Evolutionary conservation across 2,888 invertebrate species (phyloP), one percentile per base, ranked within the genome.

Genomic region (Ceratothoa steindachneri): DNA sequence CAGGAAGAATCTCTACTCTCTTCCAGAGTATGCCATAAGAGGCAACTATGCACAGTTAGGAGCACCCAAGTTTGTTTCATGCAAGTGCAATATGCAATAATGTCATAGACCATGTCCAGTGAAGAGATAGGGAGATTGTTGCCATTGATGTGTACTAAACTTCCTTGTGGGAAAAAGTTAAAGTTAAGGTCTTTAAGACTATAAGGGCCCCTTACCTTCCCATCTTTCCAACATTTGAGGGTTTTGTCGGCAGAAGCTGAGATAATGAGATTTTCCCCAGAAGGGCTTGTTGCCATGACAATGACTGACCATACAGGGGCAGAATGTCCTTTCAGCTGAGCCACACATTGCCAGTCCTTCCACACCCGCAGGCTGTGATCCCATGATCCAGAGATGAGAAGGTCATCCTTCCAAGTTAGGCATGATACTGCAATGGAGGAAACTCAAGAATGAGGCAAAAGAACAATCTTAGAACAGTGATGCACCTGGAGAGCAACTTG

Each of bases 231-330:
- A 29, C 95, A 84, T 81, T 90, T 90, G 71, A 98, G 91, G 9
- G 89, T 89, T 85, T 93, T 94, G 85, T 99, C 98, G 19, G 97
- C 98, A 0, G 94, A 93, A 0, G 92, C 97, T 15, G 97, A 96
- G 0, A 93, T 88, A 81, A 91, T 71, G 12, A 66, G 30, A 64
- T 24, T 29, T 69, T 55, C 53, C 85, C 83, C 88, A 90, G 75
- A 68, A 53, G 72, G 68, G 1, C 84, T 84, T 5, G 82, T 82
- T 53, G 83, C 84, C 2, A 85, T 84, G 51, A 87, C 81, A 22
- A 83, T 82, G 22, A 87, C 86, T 22, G 86, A 89, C 97, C 97
- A 98, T 4, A 98, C 92, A 0, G 97, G 93, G 15, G 92, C 91
- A 80, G 83, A 82, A 81, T 88, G 87, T 30, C 86, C 87, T 81